Evolutionary conservation across 35 echinoderm and acorn worm genomes (phyloP), one percentile per base, ranked within the genome.

Genomic region (Patiria miniata): DNA sequence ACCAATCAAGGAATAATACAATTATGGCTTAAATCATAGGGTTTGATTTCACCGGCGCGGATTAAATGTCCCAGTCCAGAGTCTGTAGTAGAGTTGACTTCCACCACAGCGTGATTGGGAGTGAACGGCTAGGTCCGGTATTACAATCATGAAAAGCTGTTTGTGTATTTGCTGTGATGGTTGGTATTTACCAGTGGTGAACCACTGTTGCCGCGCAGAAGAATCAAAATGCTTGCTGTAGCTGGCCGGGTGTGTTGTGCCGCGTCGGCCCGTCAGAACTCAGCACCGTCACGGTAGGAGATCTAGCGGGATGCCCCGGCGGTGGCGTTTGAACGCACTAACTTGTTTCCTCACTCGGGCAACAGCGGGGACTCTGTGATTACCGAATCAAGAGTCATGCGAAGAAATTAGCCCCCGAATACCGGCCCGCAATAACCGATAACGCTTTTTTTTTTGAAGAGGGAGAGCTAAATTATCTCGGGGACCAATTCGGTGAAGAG

Each of bases 1-100:
- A 58, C 82, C 82, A 84, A 84, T 84, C 53, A 84, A 58, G 82
- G 57, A 59, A 60, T 84, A 84, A 84, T 84, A 84, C 82, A 84
- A 84, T 84, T 84, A 84, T 33, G 26, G 80, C 53, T 84, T 47
- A 59, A 84, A 84, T 84, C 53, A 84, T 84, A 58, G 82, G 53
- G 30, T n/a, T 84, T 58, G 57, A 36, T 84, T 84, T 84, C 82
- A 61, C 53, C 30, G 29, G 53, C 65, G 65, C 34, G 34, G 65
- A 73, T 73, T 73, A 30, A 73, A 73, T 73, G 29, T 73, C 65
- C 65, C 65, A 73, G 29, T 73, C 29, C 19, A 26, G 65, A 73
- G 42, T 73, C 34, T 73, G 21, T 22, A 23, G 19, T 30, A 14
- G 34, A 12, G 42, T 47, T 47, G 17, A 61, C 58, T 61, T 61